Evolutionary conservation across 1,140 invertebrate species (phyloP), one percentile per base, ranked within the genome.

Genomic region (Eurosta solidaginis): DNA sequence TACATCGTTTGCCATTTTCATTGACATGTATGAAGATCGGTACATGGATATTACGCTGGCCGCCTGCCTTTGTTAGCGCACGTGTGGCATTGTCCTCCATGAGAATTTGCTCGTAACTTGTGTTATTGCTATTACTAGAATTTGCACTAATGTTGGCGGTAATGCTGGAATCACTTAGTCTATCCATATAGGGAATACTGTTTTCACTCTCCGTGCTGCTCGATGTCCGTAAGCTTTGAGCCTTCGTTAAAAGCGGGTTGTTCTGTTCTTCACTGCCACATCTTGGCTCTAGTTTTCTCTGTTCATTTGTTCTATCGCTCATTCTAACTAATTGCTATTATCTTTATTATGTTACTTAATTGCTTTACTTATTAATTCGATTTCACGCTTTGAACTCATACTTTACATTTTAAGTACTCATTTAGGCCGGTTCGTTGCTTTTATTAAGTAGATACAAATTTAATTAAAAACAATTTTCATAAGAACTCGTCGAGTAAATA

Each of bases 21-120:
- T 75, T 25, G 12, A 25, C n/a, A 27, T 76, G 20, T 63, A 78
- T 63, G 4, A 45, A 2, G n/a, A 78, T 75, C 1, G 78, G 29
- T 9, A 78, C 3, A 14, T 76, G 36, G 44, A 78, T 27, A 63
- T 78, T 76, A 3, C 73, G 36, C 44, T n/a, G n/a, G n/a, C 74
- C 20, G 12, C 22, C 33, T 40, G n/a, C 33, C 17, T 12, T 14
- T 14, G 12, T 17, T 3, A 20, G 17, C 6, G 14, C 33, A 20
- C 4, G 33, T n/a, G 7, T 10, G 10, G 12, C 14, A n/a, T 20
- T 68, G n/a, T 9, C 33, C 22, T 68, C 59, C n/a, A n/a, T n/a
- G 33, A 9, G 12, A 17, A 27, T 9, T 20, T 36, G 29, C 10
- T n/a, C 14, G n/a, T 40, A n/a, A 10, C 33, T 36, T 9, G 27